Percentiles rank a stretch among this genome's conserved stretches.
Conservation (phyloP, 2,797 vertebrate species). For the Catostomus latipinnis region DNA sequence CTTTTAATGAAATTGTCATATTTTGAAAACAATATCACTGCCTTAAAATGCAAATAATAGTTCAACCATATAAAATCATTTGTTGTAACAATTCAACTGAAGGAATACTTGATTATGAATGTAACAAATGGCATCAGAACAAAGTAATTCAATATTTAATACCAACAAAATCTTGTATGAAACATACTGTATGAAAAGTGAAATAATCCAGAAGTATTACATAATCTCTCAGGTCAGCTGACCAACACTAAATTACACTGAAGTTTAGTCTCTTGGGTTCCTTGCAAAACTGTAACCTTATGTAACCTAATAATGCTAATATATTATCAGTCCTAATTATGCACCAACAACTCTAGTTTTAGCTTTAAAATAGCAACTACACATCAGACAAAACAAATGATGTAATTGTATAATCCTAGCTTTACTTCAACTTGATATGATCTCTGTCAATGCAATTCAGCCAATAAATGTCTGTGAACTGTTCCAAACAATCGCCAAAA, state of each 20-base stretch:
- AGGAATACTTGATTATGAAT: background rate
- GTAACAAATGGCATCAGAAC: background rate
- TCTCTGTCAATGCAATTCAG: background rate
- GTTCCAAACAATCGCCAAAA: background rate
- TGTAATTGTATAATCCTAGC: background rate
- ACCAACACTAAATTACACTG: background rate
- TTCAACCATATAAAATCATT: background rate
- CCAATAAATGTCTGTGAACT: background rate
- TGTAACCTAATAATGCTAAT: background rate
- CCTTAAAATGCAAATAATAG: background rate
- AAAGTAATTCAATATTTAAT: background rate
- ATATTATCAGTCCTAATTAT: background rate
- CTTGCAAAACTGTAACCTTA: too few species aligned
- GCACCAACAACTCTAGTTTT: background rate
- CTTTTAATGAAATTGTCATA: background rate
- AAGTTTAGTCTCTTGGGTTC: too few species aligned
- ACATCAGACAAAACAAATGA: background rate
- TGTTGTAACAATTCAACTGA: background rate
- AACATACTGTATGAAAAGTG: background rate
- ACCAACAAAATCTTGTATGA: background rate
- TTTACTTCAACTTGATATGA: background rate
- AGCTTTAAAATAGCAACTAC: background rate
- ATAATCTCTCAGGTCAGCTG: background rate
- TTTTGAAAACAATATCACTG: background rate
- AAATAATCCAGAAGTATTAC: background rate